Evolutionary conservation across 2,113 vertebrate species (phyloP).

Genomic region (Myxocyprinus asiaticus): DNA sequence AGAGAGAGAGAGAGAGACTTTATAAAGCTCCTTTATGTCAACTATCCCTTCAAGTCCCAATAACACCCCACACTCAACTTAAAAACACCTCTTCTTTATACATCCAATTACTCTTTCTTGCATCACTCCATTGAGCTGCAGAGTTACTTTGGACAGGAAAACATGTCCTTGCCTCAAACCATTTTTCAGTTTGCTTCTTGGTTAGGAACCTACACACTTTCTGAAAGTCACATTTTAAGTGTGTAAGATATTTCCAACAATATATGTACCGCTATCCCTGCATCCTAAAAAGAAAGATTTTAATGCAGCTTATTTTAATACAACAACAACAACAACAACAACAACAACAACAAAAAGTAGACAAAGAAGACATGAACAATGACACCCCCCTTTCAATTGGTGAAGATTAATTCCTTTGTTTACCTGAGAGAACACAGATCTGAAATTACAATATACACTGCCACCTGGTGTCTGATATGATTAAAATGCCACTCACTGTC

Average conservation of each 20-base stretch:
- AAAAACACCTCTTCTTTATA: conserved; percentile 21
- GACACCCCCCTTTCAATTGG: conserved; percentile 32
- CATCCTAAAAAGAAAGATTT: too few relatives aligned
- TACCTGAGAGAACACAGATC: background rate
- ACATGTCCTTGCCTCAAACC: conserved; percentile 9
- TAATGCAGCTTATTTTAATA: too few relatives aligned
- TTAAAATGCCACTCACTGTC: background rate
- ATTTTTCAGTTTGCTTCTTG: conserved; percentile 1
- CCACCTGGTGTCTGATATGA: conserved; percentile 36
- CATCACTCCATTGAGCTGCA: conserved; percentile 9
- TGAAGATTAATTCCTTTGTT: conserved; percentile 21
- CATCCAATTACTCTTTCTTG: conserved; percentile 16
- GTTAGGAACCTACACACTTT: background rate
- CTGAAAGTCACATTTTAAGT: background rate
- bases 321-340: too few relatives aligned
- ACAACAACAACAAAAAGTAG: too few relatives aligned
- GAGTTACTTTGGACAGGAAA: conserved; percentile 10
- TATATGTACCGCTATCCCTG: too few relatives aligned
- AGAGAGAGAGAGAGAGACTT: too few relatives aligned
- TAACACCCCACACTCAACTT: conserved; percentile 33
- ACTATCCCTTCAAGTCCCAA: too few relatives aligned
- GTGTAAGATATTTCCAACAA: too few relatives aligned
- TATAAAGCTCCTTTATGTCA: too few relatives aligned
- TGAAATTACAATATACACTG: conserved; percentile 22
- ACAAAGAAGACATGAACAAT: background rate